phyloP scores from a whole-genome alignment of 2,888 invertebrate genomes.

The Cancer borealis region DNA sequence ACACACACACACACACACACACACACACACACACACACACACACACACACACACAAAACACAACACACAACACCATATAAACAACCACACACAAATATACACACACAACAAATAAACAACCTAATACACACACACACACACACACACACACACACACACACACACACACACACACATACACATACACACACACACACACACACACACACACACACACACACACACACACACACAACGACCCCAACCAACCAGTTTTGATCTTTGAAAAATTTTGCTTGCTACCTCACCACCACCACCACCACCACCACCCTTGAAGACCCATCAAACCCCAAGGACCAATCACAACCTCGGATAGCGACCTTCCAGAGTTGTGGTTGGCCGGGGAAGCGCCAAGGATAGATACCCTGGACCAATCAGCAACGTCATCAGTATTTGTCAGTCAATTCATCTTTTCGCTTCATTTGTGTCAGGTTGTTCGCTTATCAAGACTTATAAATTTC shows the following conservation, averaged over 20 bases:
- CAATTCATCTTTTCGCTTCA: conserved; percentile 68
- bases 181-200: conserved; percentile 29
- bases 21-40: no score
- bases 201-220: conserved; percentile 43
- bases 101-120: no score
- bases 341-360: background rate
- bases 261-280: conserved; percentile 39
- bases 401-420: conserved; percentile 47
- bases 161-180: conserved; percentile 42
- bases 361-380: conserved; percentile 53
- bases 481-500: conserved; percentile 66
- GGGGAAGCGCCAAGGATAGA: background rate
- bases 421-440: conserved; percentile 70
- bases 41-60: no score
- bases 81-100: no score
- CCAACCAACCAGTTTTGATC: background rate
- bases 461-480: conserved; percentile 59
- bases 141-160: background rate
- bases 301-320: background rate
- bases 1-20: background rate
- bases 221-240: background rate
- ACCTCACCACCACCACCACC: background rate
- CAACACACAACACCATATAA: no score
- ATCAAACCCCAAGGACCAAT: background rate
- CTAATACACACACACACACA: no score